Base-by-base conservation (phyloP, 2,888 invertebrate species). In the Lycophotia porphyrea region DNA sequence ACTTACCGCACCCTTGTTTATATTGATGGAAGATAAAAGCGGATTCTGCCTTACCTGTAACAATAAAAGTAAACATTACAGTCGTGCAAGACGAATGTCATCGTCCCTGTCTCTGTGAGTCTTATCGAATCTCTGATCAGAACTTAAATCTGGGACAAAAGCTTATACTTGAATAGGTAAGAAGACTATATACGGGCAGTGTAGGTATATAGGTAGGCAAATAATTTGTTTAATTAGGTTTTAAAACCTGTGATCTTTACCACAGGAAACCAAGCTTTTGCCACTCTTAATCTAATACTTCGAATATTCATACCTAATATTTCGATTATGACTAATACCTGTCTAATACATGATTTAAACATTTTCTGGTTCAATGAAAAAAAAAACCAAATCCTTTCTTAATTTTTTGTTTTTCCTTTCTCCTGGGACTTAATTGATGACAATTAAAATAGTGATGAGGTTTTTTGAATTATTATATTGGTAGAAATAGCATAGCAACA, bases 21-120 rank as follows among this genome's bases (percentile, higher is more conserved):
- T 31, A 5, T 61, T 31, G 31, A 31, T 61, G 55, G 9, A 11
- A 34, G 9, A 70, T 36, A 66, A 24, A 52, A 34, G 0, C 7
- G 2, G 47, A 15, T 9, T 15, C 39, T 58, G 27, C 15, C 55
- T 81, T 83, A 83, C 82, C 84, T 84, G 81, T 60, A 83, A 84
- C 81, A 83, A 83, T 27, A 66, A 84, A 82, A 61, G 0, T 13
- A n/a, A 27, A 71, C 24, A 42, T 67, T 63, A 68, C 18, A 42
- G 24, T 27, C 49, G 15, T 65, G 42, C 24, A 60, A 49, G 24
- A 79, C 60, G 15, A 65, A 65, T 49, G 18, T n/a, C 15, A 42
- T 67, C 27, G 21, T 60, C 18, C 5, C 42, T 13, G 36, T 69
- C 15, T 24, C 15, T 18, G 11, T 15, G 11, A 27, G 44, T 7